Percentiles rank a stretch among this genome's conserved stretches.
These are phyloP conservation scores for Limenitis arthemis DNA, from an alignment of 2,888 invertebrate genomes.

Conservation along the genomic window DNA sequence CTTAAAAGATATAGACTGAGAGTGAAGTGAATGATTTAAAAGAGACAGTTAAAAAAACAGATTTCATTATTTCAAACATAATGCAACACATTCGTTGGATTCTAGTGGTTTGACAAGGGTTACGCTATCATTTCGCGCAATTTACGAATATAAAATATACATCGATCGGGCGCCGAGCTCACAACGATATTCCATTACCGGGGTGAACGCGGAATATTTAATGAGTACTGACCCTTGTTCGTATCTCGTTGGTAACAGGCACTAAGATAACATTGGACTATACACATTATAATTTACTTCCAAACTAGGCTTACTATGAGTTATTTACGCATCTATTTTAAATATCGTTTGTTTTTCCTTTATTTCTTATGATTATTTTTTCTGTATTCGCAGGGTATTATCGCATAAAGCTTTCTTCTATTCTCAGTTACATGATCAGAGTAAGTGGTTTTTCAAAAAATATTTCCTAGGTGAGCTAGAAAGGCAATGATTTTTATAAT, in stretches of 20 bases:
- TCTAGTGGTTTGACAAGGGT: slow-evolving; percentile 56
- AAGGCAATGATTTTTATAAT: no score
- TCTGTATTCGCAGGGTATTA: no score
- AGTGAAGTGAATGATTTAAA: not conserved
- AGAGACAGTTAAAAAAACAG: slow-evolving; percentile 8
- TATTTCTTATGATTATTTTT: no score
- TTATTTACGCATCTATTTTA: slow-evolving; percentile 15
- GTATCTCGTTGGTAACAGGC: slow-evolving; percentile 17
- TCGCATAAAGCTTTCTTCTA: no score
- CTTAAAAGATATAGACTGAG: not conserved
- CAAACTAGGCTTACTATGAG: slow-evolving; percentile 20
- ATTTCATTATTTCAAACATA: slow-evolving; percentile 12
- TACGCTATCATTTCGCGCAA: slow-evolving; percentile 52
- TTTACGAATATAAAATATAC: slow-evolving; percentile 65
- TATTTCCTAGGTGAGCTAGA: no score
- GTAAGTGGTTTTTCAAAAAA: no score
- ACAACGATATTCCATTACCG: slow-evolving; percentile 67
- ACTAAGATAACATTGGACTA: slow-evolving; percentile 35
- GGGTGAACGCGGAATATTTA: slow-evolving; percentile 54
- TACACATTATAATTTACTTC: slow-evolving; percentile 23
- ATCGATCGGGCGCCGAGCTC: slow-evolving; percentile 51
- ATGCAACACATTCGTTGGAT: slow-evolving; percentile 18
- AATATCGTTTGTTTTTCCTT: no score
- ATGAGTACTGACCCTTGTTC: slow-evolving; percentile 54
- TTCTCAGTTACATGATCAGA: no score